Evolutionary conservation across 2,113 vertebrate species (phyloP).

Genomic region (Galeopterus variegatus): DNA sequence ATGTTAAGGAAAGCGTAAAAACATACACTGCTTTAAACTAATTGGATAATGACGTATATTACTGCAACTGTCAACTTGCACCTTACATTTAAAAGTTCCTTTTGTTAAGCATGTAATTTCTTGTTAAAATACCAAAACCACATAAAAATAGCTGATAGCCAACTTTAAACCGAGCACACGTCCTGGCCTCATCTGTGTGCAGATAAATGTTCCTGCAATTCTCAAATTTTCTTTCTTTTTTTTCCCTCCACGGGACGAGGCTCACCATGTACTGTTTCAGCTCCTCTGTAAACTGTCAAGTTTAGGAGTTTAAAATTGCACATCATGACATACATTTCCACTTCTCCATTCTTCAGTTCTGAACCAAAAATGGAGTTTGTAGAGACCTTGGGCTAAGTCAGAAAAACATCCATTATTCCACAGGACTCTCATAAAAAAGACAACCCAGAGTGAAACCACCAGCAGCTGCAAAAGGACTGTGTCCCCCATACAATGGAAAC

Average conservation of each 20-base stretch:
- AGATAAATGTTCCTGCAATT: background rate
- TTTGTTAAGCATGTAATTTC: constrained; percentile 87
- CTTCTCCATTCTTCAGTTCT: background rate
- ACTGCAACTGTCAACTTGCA: constrained; percentile 86
- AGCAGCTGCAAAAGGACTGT: rapidly evolving
- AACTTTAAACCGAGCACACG: background rate
- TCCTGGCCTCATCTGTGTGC: constrained; percentile 18
- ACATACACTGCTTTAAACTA: constrained; percentile 83
- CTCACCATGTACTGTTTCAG: background rate
- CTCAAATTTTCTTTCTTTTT: background rate
- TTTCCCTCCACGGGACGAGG: background rate
- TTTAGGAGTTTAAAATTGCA: constrained; percentile 63
- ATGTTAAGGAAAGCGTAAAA: constrained; percentile 85
- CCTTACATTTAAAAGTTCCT: constrained; percentile 87
- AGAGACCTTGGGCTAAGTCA: background rate
- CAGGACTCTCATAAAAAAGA: background rate
- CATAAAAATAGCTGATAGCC: constrained; percentile 77
- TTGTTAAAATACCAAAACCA: constrained; percentile 85
- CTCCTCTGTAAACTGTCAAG: constrained; percentile 71
- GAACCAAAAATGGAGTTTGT: background rate
- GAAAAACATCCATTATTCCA: background rate
- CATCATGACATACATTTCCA: background rate
- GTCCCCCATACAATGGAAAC: background rate
- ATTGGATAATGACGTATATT: constrained; percentile 89
- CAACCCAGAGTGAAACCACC: background rate